Conservation (phyloP, 2,113 vertebrate species). For the Marmota flaviventris region DNA sequence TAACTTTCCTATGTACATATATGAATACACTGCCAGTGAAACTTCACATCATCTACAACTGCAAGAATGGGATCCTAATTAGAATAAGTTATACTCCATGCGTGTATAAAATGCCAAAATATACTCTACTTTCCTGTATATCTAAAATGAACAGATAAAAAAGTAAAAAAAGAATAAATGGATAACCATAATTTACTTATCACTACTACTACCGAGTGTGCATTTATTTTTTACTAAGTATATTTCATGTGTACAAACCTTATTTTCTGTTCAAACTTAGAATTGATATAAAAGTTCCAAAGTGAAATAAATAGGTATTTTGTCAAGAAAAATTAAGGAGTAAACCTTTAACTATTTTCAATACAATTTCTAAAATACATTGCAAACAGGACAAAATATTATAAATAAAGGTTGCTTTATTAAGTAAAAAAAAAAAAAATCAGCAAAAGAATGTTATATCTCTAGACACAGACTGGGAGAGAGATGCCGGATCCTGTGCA, state of each 20-base stretch:
- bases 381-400: background rate
- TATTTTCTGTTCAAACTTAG: constrained; percentile 18
- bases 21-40: too few species aligned
- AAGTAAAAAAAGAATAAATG: background rate
- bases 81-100: too few species aligned
- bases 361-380: background rate
- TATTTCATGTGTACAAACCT: background rate
- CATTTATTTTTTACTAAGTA: background rate
- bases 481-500: background rate
- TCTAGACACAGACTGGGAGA: background rate
- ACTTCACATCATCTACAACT: too few species aligned
- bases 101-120: too few species aligned
- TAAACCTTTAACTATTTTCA: constrained; percentile 14
- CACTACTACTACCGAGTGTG: background rate
- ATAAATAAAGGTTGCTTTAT: background rate
- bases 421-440: background rate
- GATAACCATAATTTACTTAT: background rate
- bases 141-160: too few species aligned
- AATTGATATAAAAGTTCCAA: constrained; percentile 1
- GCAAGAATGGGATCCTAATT: too few species aligned
- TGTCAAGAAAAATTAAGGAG: background rate
- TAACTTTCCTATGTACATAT: too few species aligned
- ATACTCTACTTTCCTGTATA: too few species aligned
- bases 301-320: constrained; percentile 12
- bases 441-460: background rate